Evolutionary conservation across 2,888 invertebrate genomes (phyloP).

Genomic region (Boloria euphrosyne): DNA sequence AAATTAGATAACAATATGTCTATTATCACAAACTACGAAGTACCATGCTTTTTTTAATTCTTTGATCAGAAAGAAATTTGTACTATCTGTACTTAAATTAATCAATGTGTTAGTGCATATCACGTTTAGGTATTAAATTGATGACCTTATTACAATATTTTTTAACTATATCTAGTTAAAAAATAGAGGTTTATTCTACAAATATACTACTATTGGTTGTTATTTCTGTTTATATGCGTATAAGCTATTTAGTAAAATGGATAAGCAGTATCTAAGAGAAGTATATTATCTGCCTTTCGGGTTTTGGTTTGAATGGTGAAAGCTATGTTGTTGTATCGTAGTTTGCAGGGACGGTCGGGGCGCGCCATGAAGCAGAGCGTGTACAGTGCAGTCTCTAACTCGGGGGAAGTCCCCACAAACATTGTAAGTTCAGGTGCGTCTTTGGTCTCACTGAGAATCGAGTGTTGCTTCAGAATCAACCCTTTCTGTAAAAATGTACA

Average conservation of each 20-base stretch:
- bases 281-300: slow-evolving; percentile 62
- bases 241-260: slow-evolving; percentile 49
- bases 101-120: not conserved
- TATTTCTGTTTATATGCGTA: not conserved
- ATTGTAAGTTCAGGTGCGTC: slow-evolving; percentile 90
- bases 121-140: too few species aligned
- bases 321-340: slow-evolving; percentile 73
- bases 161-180: too few species aligned
- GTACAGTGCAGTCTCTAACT: slow-evolving; percentile 94
- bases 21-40: too few species aligned
- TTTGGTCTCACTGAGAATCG: slow-evolving; percentile 85
- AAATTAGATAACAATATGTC: too few species aligned
- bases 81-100: not conserved
- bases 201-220: too few species aligned
- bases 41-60: too few species aligned
- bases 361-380: slow-evolving; percentile 93
- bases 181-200: too few species aligned
- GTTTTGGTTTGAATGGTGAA: slow-evolving; percentile 76
- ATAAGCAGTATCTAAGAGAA: slow-evolving; percentile 70
- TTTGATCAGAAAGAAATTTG: too few species aligned
- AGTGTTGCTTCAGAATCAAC: slow-evolving; percentile 87
- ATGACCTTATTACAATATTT: too few species aligned
- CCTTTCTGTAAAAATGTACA: slow-evolving; percentile 86
- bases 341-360: slow-evolving; percentile 88
- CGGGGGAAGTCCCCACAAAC: slow-evolving; percentile 94